Evolutionary conservation across 2,888 invertebrate species (phyloP), one percentile per base, ranked within the genome.

Genomic region (Euzophera pinguis): DNA sequence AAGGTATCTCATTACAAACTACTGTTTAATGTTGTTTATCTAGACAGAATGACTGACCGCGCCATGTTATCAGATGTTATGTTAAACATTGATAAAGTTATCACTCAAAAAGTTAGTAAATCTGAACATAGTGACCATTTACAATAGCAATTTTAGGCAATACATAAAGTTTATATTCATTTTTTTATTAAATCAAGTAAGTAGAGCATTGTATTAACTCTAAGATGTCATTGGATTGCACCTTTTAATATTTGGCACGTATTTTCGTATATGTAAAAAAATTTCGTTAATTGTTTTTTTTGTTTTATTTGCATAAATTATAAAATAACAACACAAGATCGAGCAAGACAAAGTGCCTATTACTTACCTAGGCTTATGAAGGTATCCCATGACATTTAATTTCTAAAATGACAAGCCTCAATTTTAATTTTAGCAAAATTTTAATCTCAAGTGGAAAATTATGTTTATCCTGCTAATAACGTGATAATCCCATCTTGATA

Each of bases 11-110:
- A 10, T 45, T 22, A 32, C 9, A 16, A 29, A 32, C 32, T 16
- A 32, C 45, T 32, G 45, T 32, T 45, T 45, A 32, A 14, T 43
- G 12, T 41, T 17, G 42, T 45, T 32, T 45, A 45, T 45, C 45
- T 45, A 32, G 45, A 45, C 45, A 45, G 39, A 39, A 39, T 32
- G 45, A 45, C 32, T 32, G 45, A 32, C 32, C 13, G 14, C 10
- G 16, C 1, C 14, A 4, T 16, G 3, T 45, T 32, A 45, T 45
- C 29, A 12, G 32, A 45, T 45, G 29, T 5, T 29, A 29, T n/a
- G 43, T 29, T 9, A 45, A 43, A 45, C 29, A 45, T 45, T 45
- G 32, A n/a, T 45, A 32, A 27, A 32, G 9, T 45, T 32, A 32
- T 45, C 45, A 45, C 45, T 45, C 45, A 45, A 7, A 32, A 39